Conservation (phyloP, 2,888 invertebrate genomes). For the Lepidochitona cinerea region DNA sequence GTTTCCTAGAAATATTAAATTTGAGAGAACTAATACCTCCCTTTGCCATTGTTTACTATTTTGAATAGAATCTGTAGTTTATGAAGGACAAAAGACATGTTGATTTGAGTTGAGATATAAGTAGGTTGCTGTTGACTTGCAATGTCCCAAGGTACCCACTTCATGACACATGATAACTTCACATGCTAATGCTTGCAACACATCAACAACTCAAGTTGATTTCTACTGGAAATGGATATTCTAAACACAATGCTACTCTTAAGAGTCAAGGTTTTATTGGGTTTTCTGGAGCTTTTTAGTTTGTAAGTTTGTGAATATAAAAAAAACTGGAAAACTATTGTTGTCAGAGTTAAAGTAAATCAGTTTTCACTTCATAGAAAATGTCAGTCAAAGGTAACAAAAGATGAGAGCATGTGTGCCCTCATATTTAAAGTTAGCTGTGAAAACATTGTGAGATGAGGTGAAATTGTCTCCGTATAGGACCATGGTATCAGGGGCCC, state of each 20-base stretch:
- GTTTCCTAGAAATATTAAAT: no score
- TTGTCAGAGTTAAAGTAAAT: background rate
- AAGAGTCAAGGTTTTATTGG: constrained; percentile 1
- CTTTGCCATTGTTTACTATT: no score
- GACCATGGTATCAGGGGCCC: background rate
- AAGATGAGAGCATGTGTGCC: background rate
- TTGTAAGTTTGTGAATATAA: background rate
- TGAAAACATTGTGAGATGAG: background rate
- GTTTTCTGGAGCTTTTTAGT: background rate
- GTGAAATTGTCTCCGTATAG: background rate
- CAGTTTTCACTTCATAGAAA: background rate
- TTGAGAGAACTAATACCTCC: no score
- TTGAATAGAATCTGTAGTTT: no score
- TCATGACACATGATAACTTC: constrained; percentile 3
- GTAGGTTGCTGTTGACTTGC: no score
- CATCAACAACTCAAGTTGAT: background rate
- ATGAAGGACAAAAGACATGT: no score
- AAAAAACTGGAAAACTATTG: background rate
- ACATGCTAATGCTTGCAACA: background rate
- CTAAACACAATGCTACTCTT: background rate
- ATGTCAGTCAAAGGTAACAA: background rate
- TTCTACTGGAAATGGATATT: constrained; percentile 4
- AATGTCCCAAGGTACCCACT: no score
- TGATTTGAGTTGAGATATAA: no score
- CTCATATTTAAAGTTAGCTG: background rate